Evolutionary conservation across 2,113 vertebrate genomes (phyloP).

Genomic region (Gadus chalcogrammus): DNA sequence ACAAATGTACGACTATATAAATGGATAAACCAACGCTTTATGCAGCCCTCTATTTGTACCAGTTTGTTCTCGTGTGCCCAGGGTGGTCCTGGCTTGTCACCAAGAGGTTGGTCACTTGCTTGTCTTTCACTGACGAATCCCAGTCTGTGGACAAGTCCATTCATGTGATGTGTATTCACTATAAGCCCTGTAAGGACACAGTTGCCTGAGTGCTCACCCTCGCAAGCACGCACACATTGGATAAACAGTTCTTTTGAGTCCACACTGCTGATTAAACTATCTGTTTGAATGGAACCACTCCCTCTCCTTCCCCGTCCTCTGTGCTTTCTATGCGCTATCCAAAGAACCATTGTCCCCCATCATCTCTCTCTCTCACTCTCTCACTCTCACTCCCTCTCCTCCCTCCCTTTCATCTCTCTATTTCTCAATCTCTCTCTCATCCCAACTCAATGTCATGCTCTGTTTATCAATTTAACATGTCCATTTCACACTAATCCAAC

Average conservation of each 20-base stretch:
- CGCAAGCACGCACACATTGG: not conserved
- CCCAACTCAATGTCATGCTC: constrained; percentile 72
- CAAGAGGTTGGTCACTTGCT: not conserved
- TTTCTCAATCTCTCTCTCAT: constrained; percentile 49
- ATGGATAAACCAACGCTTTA: not conserved
- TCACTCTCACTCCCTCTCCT: too few relatives aligned
- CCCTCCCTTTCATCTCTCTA: too few relatives aligned
- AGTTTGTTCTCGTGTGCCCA: not conserved
- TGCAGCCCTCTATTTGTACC: not conserved
- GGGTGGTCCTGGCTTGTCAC: not conserved
- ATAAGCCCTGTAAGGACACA: too few relatives aligned
- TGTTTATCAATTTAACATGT: constrained; percentile 73
- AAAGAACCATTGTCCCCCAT: constrained; percentile 20
- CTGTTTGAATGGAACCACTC: constrained; percentile 58
- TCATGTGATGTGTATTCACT: too few relatives aligned
- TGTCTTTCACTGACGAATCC: not conserved
- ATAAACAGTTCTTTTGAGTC: not conserved
- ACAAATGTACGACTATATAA: constrained; percentile 6
- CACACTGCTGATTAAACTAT: constrained; percentile 48
- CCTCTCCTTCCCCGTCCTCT: constrained; percentile 28
- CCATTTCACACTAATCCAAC: constrained; percentile 75
- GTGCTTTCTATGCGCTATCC: constrained; percentile 26
- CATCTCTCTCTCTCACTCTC: too few relatives aligned
- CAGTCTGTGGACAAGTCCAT: too few relatives aligned
- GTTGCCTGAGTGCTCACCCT: too few relatives aligned